Base-by-base conservation (phyloP, 2,113 vertebrate genomes). In the Pseudopodoces humilis region DNA sequence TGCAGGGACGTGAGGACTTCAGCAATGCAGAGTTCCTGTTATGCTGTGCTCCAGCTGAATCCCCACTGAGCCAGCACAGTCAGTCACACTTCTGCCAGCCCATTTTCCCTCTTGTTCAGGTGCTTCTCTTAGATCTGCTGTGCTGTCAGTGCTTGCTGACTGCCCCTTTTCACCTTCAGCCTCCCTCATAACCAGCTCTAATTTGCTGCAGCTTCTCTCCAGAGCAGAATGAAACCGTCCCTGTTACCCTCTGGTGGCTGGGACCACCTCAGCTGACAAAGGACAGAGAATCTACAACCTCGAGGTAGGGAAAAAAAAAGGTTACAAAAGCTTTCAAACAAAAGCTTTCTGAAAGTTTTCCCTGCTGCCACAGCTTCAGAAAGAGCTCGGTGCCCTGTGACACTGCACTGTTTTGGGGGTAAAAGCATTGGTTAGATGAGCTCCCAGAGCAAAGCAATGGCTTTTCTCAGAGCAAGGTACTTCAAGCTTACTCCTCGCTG, bases 31-130 rank as follows among this genome's bases (percentile, higher is more conserved):
- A 24, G 13, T 71, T 52, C 13, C 31, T 86, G 63, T 33, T 60
- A 3, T 0, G 5, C 60, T 1, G 14, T 1, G 1, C 33, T 20
- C n/a, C 72, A 27, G 49, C 41, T 23, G 31, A 28, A 41, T 6
- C 28, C 10, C 11, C 17, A 13, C 22, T 9, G 31, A 20, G 25
- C 18, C 74, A 50, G 50, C 18, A 27, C 12, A 37, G 56, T 14
- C 77, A 53, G 47, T 37, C 65, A 53, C 14, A 2, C 17, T 31
- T 21, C 11, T 62, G 47, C 56, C 11, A 15, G 15, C n/a, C 19
- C 56, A 28, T 31, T 39, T 17, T 25, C 14, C 4, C 19, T 35
- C 31, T 35, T 3, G 6, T 7, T 15, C 2, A n/a, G 15, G 25
- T 65, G 59, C 49, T 88, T n/a, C 64, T 52, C 22, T 58, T 20